These are phyloP conservation scores for Lamellibrachia satsuma DNA, from an alignment of 2,888 invertebrate species.

Conservation along the genomic window DNA sequence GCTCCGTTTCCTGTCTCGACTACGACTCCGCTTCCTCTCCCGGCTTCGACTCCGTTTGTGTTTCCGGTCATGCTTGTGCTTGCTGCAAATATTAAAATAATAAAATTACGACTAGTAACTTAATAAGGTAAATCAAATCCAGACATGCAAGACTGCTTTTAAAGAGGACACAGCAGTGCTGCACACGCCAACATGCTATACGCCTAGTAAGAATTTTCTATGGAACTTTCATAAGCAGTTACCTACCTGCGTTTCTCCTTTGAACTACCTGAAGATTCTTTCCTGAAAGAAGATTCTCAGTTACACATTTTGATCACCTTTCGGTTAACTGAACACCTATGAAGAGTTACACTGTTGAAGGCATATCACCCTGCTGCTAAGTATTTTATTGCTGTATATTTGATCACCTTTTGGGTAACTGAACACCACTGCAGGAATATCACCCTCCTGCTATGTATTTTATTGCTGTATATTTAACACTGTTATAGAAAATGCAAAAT, in stretches of 20 bases:
- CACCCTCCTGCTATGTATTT: neutral
- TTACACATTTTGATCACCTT: neutral
- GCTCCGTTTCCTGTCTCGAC: constrained; percentile 42
- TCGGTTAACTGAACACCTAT: neutral
- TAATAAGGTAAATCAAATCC: neutral
- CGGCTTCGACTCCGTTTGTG: neutral
- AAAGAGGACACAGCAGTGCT: neutral
- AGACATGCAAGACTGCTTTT: neutral
- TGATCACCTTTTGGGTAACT: neutral
- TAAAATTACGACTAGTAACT: neutral
- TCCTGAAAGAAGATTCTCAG: constrained; percentile 11
- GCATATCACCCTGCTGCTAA: neutral
- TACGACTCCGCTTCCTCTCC: constrained; percentile 24
- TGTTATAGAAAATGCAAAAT: no score
- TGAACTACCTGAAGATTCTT: constrained; percentile 17
- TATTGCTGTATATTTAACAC: neutral
- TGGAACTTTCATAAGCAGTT: neutral
- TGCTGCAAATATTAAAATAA: neutral
- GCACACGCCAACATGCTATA: neutral
- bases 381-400: neutral
- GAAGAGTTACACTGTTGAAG: neutral
- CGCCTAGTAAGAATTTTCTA: neutral
- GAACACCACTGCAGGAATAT: neutral
- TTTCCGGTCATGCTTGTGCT: constrained; percentile 10
- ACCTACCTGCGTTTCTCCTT: constrained; percentile 3